Evolutionary conservation across 2,113 vertebrate species (phyloP), one percentile per base, ranked within the genome.

Genomic region (Passerina amoena): DNA sequence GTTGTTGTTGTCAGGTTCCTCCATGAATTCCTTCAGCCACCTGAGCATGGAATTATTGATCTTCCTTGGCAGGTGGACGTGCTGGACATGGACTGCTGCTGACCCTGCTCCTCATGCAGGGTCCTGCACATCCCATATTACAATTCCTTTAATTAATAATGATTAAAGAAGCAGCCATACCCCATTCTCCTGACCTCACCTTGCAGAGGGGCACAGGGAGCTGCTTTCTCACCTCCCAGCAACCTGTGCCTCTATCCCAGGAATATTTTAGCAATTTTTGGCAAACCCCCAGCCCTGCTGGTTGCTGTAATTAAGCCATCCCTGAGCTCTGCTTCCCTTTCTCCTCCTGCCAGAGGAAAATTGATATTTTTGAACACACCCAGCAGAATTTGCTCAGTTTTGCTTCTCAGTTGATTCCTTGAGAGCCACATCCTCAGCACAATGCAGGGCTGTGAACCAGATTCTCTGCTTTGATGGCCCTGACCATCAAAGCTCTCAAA

Each of bases 171-270:
- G 4, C 16, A 60, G 25, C 79, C 35, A 6, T 0, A 15, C 9
- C 86, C 56, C 68, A 12, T 47, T 33, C 10, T 0, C 51, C 84
- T 35, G 27, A 28, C 22, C 56, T 27, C 35, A 30, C 40, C 71
- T 17, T 8, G 17, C 68, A 66, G 7, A 33, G 42, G 51, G 9
- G 7, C 16, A 20, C 0, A 0, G n/a, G 38, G 35, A 8, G 14
- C 4, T 31, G 40, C 48, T 73, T 42, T 44, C 35, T n/a, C n/a
- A 28, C 22, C 64, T 77, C 59, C 59, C 45, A 51, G 8, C 50
- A 51, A 42, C 47, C 31, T 28, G 12, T 57, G 45, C 50, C 35
- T 45, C 31, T 4, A 17, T 16, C 31, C 44, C 61, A 65, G 53
- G 18, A 76, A 48, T 30, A 35, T 70, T 72, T 80, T 14, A 66